Evolutionary conservation across 2,888 invertebrate genomes (phyloP).

Genomic region (Pediacus dermestoides): DNA sequence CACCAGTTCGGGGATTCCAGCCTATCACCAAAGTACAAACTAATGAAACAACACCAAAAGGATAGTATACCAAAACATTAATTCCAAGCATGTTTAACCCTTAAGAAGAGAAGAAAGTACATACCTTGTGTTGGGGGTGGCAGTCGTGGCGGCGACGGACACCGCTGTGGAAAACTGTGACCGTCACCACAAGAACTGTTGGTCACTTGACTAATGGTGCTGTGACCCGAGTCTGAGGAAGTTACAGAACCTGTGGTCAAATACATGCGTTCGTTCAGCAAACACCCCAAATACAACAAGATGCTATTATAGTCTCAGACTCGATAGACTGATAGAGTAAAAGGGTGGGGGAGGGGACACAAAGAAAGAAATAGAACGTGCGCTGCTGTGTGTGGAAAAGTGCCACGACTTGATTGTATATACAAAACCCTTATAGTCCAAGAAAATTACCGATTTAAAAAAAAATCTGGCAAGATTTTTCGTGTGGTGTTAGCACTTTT

Average conservation of each 20-base stretch:
- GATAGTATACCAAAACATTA: constrained; percentile 18
- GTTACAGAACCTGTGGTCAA: constrained; percentile 72
- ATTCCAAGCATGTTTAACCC: constrained; percentile 4
- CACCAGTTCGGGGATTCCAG: constrained; percentile 47
- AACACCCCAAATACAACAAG: constrained; percentile 17
- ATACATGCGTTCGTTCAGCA: constrained; percentile 31
- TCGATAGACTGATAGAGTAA: too few relatives aligned
- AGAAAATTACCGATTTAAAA: too few relatives aligned
- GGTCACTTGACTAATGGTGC: constrained; percentile 65
- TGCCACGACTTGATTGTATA: too few relatives aligned
- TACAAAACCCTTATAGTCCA: too few relatives aligned
- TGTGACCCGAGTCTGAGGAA: constrained; percentile 88
- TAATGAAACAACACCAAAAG: constrained; percentile 15
- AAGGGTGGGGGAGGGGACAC: constrained; percentile 10
- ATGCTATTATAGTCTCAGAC: constrained; percentile 12
- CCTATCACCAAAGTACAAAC: constrained; percentile 45
- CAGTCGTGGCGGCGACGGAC: constrained; percentile 46
- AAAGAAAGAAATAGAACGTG: too few relatives aligned
- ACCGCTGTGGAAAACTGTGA: constrained; percentile 43
- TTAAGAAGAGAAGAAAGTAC: constrained; percentile 23
- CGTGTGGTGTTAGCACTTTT: too few relatives aligned
- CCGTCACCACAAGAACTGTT: constrained; percentile 52
- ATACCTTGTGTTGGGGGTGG: constrained; percentile 44
- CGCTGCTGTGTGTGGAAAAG: too few relatives aligned
- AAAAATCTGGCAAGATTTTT: too few relatives aligned